Base-by-base conservation (phyloP, 2,797 vertebrate species). In the Falco columbarius region DNA sequence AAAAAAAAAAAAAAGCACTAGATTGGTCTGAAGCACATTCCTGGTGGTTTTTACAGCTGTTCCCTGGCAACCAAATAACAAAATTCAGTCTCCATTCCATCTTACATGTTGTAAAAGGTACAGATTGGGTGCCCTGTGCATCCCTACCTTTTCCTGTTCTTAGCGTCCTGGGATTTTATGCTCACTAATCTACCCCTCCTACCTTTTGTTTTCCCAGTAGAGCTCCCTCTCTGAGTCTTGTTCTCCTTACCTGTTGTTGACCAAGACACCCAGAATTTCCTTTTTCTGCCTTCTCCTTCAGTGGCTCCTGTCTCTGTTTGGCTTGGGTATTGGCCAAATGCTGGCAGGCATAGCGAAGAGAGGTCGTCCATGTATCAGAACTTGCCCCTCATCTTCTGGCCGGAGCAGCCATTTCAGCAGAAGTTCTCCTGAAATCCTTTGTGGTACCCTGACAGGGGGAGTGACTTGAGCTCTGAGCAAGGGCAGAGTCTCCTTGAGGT, bases 161-260 rank as follows among this genome's bases (percentile, higher is more conserved):
- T 61, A 26, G 55, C 34, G 22, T 49, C 52, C 12, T n/a, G 59
- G 30, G 27, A 55, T 56, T 90, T 89, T 76, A 47, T 29, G 42
- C 29, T 93, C 11, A 19, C 58, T 81, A 27, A 54, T 52, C 24
- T 59, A 20, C 29, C 58, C 30, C 49, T 61, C 38, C n/a, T 3
- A 2, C 58, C 27, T 81, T 46, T 44, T 66, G 12, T 82, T 63
- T 65, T 67, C 62, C 68, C 49, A 18, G 1, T 71, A 46, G 40
- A 54, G 11, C 61, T 42, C 46, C 42, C 42, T 70, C 36, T 84
- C 46, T 2, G 3, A 65, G 26, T 51, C 49, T 82, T 73, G 38
- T 81, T 89, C 74, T 68, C 51, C 62, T 96, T 93, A 84, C 86
- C 82, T 93, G 87, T 79, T 93, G 77, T 86, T 95, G 80, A 65